phyloP scores from a whole-genome alignment of 1,140 invertebrate genomes.

The Penaeus indicus region DNA sequence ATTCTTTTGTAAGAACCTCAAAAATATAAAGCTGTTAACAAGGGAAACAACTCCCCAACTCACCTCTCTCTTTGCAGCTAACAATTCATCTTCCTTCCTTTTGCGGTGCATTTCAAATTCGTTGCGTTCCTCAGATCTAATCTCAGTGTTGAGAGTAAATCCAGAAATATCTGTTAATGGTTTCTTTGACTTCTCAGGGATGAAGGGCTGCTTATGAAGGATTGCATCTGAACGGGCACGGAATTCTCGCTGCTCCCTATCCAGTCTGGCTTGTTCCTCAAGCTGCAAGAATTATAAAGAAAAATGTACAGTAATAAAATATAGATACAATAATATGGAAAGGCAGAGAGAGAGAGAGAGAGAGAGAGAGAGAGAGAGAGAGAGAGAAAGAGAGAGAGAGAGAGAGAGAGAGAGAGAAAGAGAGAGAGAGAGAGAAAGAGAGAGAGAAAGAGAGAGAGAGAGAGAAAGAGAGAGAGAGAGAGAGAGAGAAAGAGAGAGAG shows the following conservation, averaged over 20 bases:
- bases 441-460: too few relatives aligned
- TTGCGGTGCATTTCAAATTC: conserved; percentile 72
- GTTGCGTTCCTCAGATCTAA: conserved; percentile 71
- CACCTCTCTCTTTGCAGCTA: conserved; percentile 62
- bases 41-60: not conserved
- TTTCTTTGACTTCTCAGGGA: conserved; percentile 70
- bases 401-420: too few relatives aligned
- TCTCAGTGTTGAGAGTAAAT: conserved; percentile 72
- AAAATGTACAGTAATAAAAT: too few relatives aligned
- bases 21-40: not conserved
- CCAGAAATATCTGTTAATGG: conserved; percentile 70
- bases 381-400: too few relatives aligned
- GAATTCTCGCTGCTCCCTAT: conserved; percentile 68
- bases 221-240: conserved; percentile 72
- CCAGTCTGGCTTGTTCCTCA: conserved; percentile 65
- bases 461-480: too few relatives aligned
- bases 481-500: too few relatives aligned
- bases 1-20: not conserved
- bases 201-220: conserved; percentile 73
- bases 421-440: too few relatives aligned
- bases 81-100: conserved; percentile 69
- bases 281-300: conserved; percentile 40
- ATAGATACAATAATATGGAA: too few relatives aligned
- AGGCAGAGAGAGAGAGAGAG: too few relatives aligned
- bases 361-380: too few relatives aligned